phyloP scores from a whole-genome alignment of 2,797 vertebrate species.

The Dendrocincla tyrannina region DNA sequence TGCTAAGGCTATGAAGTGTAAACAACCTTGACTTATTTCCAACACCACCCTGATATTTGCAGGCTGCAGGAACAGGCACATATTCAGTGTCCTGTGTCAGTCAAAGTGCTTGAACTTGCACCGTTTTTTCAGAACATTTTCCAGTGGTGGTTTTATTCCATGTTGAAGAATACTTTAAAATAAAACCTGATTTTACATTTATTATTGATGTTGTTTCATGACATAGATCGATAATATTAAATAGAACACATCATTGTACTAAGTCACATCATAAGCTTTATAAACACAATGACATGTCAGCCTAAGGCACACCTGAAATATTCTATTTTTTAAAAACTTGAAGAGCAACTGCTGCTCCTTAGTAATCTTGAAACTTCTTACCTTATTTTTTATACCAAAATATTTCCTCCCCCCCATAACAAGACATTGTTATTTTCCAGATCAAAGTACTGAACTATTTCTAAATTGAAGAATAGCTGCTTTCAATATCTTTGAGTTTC shows the following conservation, averaged over 20 bases:
- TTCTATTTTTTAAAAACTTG: neutral
- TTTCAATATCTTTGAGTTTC: neutral
- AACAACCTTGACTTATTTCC: neutral
- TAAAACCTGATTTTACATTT: neutral
- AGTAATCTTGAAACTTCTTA: neutral
- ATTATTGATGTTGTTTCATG: neutral
- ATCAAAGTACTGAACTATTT: neutral
- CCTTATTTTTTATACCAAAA: constrained; percentile 1
- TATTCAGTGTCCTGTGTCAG: neutral
- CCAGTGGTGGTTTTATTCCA: neutral
- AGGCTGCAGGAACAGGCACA: neutral
- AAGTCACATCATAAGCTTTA: neutral
- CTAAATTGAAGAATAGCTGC: neutral
- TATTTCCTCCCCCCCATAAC: neutral
- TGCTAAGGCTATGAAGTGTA: neutral
- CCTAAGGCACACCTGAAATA: neutral
- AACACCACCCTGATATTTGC: neutral
- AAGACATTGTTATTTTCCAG: neutral
- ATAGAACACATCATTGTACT: neutral
- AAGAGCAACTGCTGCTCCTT: neutral
- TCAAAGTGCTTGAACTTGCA: neutral
- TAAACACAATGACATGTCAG: neutral
- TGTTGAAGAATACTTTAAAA: neutral
- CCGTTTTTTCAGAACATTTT: neutral
- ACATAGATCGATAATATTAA: neutral